Conservation (phyloP, 1,140 invertebrate species). For the Cydia splendana region DNA sequence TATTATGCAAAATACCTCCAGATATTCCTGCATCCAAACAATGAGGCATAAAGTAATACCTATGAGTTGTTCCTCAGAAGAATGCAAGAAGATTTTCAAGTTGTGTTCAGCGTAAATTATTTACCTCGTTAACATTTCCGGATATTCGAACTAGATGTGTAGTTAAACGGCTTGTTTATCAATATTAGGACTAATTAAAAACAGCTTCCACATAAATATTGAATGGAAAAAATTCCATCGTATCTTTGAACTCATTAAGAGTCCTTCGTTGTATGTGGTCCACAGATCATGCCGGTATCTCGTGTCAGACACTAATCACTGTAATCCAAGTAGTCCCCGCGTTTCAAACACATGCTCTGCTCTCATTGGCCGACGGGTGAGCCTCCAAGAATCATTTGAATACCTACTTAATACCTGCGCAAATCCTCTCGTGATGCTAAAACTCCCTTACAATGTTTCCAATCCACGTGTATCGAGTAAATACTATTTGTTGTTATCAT, state of each 20-base stretch:
- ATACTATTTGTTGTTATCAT: slow-evolving; percentile 30
- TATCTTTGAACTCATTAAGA: slow-evolving; percentile 15
- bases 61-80: neutral
- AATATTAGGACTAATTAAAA: slow-evolving; percentile 22
- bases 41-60: neutral
- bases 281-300: neutral
- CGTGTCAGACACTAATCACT: slow-evolving; percentile 16
- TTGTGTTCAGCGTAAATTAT: neutral
- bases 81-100: slow-evolving; percentile 1
- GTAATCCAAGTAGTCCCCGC: slow-evolving; percentile 7
- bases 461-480: slow-evolving; percentile 22
- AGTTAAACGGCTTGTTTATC: slow-evolving; percentile 19
- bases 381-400: neutral
- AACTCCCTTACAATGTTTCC: neutral
- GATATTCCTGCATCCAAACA: neutral
- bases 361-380: neutral
- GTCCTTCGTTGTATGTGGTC: slow-evolving; percentile 17
- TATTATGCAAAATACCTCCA: neutral
- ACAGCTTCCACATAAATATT: slow-evolving; percentile 15
- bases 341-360: neutral
- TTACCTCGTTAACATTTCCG: slow-evolving; percentile 5
- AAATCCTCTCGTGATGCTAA: neutral
- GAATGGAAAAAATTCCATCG: slow-evolving; percentile 1
- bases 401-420: neutral
- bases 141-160: neutral